phyloP scores from a whole-genome alignment of 2,113 vertebrate genomes.

The Micronisus gabar region DNA sequence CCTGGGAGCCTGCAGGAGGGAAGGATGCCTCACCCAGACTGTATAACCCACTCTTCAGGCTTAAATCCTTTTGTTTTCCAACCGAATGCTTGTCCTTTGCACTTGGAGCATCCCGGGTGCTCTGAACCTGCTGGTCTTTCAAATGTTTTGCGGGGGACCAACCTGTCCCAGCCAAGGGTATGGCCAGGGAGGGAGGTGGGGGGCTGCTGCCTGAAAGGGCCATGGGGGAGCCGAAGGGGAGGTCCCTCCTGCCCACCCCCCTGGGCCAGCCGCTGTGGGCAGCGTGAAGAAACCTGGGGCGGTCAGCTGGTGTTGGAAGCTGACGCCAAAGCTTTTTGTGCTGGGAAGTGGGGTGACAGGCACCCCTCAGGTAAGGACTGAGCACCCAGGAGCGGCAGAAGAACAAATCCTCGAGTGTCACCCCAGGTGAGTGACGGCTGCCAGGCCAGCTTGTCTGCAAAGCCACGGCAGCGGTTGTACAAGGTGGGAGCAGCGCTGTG shows the following conservation, averaged over 20 bases:
- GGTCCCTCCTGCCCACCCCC: not conserved
- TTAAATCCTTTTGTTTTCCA: not conserved
- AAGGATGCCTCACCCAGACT: not conserved
- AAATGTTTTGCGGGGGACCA: fast-evolving
- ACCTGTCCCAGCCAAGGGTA: not conserved
- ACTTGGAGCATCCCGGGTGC: not conserved
- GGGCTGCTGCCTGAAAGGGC: not conserved
- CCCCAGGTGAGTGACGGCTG: not conserved
- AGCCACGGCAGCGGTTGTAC: too few species aligned
- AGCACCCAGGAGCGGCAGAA: not conserved
- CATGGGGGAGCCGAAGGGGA: not conserved
- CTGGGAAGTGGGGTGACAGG: not conserved
- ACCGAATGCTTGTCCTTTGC: not conserved
- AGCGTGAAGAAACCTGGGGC: not conserved
- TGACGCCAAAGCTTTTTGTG: not conserved
- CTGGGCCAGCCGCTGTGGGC: not conserved
- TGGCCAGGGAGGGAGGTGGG: too few species aligned
- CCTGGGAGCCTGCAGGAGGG: not conserved
- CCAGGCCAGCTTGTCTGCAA: not conserved
- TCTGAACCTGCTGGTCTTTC: not conserved
- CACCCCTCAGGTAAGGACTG: not conserved
- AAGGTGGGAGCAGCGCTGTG: not conserved
- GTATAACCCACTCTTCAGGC: not conserved
- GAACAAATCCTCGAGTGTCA: fast-evolving
- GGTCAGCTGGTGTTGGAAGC: not conserved